Base-by-base conservation (phyloP, 2,888 invertebrate species). In the Ferrisia virgata region DNA sequence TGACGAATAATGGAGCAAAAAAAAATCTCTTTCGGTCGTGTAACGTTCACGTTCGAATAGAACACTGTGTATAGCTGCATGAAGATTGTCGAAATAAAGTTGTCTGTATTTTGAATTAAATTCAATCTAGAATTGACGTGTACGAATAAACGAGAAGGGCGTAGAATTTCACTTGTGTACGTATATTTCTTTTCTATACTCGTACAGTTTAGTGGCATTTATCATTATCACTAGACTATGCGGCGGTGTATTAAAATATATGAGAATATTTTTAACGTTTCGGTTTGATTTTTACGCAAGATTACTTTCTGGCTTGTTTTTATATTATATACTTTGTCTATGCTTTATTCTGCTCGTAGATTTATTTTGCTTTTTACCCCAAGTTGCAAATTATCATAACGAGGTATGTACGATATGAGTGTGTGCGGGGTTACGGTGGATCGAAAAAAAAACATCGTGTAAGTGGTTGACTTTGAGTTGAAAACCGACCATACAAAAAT, bases 261-360 rank as follows among this genome's bases (percentile, higher is more conserved):
- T 64, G 64, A 64, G 64, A 64, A 64, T 64, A 28, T 64, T 33
- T n/a, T 76, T 36, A 36, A 76, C 72, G 36, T 76, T 76, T 76
- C 72, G 72, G 31, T 76, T 76, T 33, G 72, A 76, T 76, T 76
- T 76, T 76, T 76, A 76, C 36, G 72, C 72, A 76, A 76, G 72
- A 76, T 76, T 76, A 76, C n/a, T 4, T 53, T 76, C 36, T 33
- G 36, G 72, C 36, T 76, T 76, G 31, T 76, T 36, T 76, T 33
- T 31, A 13, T 36, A n/a, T 11, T 53, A 15, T 53, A 53, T 9
- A 2, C 28, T 1, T 28, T 36, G 18, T 36, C 15, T 76, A 11
- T 53, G 15, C 6, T 28, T 64, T 64, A 36, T 36, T 28, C 11
- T 18, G 1, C 31, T 64, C 28, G 25, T 2, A 1, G 28, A 64